Evolutionary conservation across 2,888 invertebrate genomes (phyloP), one percentile per base, ranked within the genome.

Genomic region (Oscheius sp.): DNA sequence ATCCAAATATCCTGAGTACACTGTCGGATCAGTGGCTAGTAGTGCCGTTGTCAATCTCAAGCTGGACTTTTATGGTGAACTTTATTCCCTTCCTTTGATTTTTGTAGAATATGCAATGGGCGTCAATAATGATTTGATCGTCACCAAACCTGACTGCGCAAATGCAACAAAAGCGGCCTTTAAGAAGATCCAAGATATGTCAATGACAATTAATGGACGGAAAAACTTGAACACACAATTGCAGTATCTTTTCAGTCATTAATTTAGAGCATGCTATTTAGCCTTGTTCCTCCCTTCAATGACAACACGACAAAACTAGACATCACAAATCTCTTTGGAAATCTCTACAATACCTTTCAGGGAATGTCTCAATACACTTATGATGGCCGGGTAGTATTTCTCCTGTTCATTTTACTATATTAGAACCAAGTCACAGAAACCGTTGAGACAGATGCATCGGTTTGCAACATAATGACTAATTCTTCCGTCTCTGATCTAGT

Each of bases 301-400:
- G 54, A 38, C 14, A 73, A 72, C 9, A 72, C 74, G 0, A 77
- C 74, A 2, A 77, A 77, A 61, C 67, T 76, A 2, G 80, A 80
- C 47, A 77, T 78, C 41, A 81, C 70, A 32, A 82, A 82, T 59
- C 79, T 82, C 45, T 75, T 82, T 36, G 78, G 73, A 0, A 80
- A 77, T 57, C 28, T 82, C 12, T 82, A 75, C 70, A 72, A 74
- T 49, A 68, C 70, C 17, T 81, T 74, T 65, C 82, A 82, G 70
- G 81, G 81, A 59, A 82, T 82, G 75, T 79, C 79, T n/a, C 82
- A 82, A 47, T 82, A 82, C 62, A 82, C 82, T 3, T 82, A 80
- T 45, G 82, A 82, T 61, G 80, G 78, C 65, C 71, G 73, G 72
- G 82, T 81, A 57, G n/a, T n/a, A n/a, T n/a, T n/a, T n/a, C n/a